A percentile compares a stretch with the other conserved stretches of the same genome.
phyloP scores from a whole-genome alignment of 37 sponge, comb jelly and placozoan genomes.

The Amphimedon queenslandica region DNA sequence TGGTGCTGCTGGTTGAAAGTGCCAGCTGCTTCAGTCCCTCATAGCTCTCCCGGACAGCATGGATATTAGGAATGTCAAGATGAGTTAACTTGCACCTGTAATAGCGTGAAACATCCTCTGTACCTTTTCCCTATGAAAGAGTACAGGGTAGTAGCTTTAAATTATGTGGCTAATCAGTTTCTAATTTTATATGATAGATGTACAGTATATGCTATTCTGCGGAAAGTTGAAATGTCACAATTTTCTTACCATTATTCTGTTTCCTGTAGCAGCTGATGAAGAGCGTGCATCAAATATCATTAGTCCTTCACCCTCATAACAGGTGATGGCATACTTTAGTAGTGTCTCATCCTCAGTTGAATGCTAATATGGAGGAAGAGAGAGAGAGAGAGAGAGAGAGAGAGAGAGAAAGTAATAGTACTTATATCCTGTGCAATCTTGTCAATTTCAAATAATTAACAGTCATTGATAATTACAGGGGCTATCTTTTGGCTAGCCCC shows the following conservation, averaged over 20 bases:
- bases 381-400: too few relatives aligned
- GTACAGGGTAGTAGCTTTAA: background rate
- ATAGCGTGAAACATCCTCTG: constrained; percentile 81
- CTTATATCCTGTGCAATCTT: too few relatives aligned
- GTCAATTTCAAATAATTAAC: too few relatives aligned
- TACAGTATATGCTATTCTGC: background rate
- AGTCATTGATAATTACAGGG: too few relatives aligned
- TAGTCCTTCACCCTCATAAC: constrained; percentile 45
- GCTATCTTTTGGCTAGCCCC: too few relatives aligned
- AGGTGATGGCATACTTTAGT: constrained; percentile 45
- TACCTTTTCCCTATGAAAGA: constrained; percentile 83
- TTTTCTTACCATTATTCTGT: constrained; percentile 71
- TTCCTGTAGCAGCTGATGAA: constrained; percentile 89
- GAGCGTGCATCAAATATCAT: constrained; percentile 91
- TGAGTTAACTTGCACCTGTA: constrained; percentile 57
- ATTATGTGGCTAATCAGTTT: background rate
- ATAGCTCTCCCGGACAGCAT: constrained; percentile 92
- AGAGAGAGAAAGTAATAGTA: too few relatives aligned
- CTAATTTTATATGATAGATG: background rate
- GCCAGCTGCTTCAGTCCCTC: constrained; percentile 70
- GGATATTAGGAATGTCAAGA: constrained; percentile 98
- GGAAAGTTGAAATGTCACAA: background rate
- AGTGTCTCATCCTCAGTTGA: constrained; percentile 78
- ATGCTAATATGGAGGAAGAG: constrained; percentile 26
- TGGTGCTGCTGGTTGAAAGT: constrained; percentile 51